These are phyloP conservation scores for Lepidocyrtinus sp. DNA, from an alignment of 2,888 invertebrate genomes.

Conservation along the genomic window DNA sequence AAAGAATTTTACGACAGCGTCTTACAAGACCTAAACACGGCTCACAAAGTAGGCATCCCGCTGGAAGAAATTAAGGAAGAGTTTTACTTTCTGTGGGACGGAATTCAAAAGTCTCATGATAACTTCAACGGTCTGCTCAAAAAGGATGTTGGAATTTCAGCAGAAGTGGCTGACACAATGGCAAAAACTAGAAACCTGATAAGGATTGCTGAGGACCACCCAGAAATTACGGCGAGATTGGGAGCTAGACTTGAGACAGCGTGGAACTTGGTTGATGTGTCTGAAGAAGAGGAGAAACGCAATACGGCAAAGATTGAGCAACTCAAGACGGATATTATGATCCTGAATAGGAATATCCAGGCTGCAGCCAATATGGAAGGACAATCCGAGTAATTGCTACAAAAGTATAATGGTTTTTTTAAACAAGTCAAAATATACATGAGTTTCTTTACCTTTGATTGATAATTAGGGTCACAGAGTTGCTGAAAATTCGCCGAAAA, in stretches of 20 bases:
- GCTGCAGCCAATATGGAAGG: constrained; percentile 64
- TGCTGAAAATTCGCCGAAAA: constrained; percentile 58
- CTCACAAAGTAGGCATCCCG: constrained; percentile 45
- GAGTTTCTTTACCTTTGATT: too few relatives aligned
- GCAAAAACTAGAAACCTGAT: constrained; percentile 59
- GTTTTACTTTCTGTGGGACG: constrained; percentile 64
- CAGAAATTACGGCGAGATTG: constrained; percentile 54
- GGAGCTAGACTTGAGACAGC: constrained; percentile 59
- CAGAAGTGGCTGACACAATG: constrained; percentile 56
- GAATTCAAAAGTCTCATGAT: constrained; percentile 61
- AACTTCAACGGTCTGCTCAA: constrained; percentile 55
- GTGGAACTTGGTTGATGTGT: constrained; percentile 63
- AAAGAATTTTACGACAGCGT: constrained; percentile 45
- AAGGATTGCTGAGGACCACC: constrained; percentile 65
- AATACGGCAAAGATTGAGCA: constrained; percentile 56
- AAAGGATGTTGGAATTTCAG: constrained; percentile 63
- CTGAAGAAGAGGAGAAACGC: constrained; percentile 61
- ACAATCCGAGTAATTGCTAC: constrained; percentile 55
- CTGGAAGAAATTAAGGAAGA: constrained; percentile 61
- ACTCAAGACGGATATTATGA: constrained; percentile 63
- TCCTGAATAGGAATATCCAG: constrained; percentile 61
- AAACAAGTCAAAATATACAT: too few relatives aligned
- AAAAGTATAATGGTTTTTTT: neutral
- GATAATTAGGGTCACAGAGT: constrained; percentile 62
- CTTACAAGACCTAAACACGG: constrained; percentile 47